Evolutionary conservation across 2,113 vertebrate species (phyloP), one percentile per base, ranked within the genome.

Genomic region (Hippocampus abdominalis): DNA sequence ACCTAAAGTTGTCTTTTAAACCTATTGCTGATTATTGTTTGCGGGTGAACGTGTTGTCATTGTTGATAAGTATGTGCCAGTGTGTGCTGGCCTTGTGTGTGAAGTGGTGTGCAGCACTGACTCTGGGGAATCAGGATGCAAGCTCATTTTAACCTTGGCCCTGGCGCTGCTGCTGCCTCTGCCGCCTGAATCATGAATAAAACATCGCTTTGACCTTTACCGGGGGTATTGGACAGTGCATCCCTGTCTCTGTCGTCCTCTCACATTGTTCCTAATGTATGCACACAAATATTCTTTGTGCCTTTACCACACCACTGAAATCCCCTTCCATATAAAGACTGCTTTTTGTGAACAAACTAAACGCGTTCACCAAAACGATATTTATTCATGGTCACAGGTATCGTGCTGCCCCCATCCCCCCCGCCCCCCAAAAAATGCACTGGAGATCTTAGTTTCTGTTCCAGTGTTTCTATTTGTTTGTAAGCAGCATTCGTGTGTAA

Each of bases 201-300:
- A 90, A 90, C 88, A 92, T 92, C 73, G 78, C 74, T 88, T 88
- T 91, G 90, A 92, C 90, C 90, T 92, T 92, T 91, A 88, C 85
- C 85, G 82, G 85, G 74, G 87, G 84, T 76, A 90, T 90, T 92
- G 90, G 89, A 90, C 88, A 89, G 86, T 91, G 83, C 85, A 86
- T 79, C 80, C 81, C 79, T 68, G 57, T 85, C 74, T 86, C 85
- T 80, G 76, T 83, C 81, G 84, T 75, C 69, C 68, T 66, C 75
- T 75, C 79, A 76, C 68, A 68, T 77, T 81, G 77, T 83, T 83
- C 72, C 78, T 78, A 67, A 72, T 75, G 71, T 61, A 70, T 70
- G 73, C 70, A 70, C 78, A 81, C 80, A 78, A 72, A 79, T 73
- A 83, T 75, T 73, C 69, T 66, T 62, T 70, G 53, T 65, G 75